Evolutionary conservation across 2,888 invertebrate genomes (phyloP), one percentile per base, ranked within the genome.

Genomic region (Phyllotreta cruciferae): DNA sequence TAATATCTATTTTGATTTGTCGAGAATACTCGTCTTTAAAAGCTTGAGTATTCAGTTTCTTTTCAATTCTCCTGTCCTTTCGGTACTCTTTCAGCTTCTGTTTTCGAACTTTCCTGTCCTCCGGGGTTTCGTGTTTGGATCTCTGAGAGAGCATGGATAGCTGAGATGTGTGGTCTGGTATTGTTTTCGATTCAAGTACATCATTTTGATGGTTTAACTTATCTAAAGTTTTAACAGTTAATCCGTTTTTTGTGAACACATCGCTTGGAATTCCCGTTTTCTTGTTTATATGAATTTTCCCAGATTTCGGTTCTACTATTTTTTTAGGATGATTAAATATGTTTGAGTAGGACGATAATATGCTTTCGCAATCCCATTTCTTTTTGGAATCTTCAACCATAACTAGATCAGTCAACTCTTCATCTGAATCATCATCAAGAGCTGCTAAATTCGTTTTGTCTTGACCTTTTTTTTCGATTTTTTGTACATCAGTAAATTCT

Each of bases 361-460:
- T 91, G 60, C 93, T 93, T 83, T 96, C 92, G 75, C 96, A 96
- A 82, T 97, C 96, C 92, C 92, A 95, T 78, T 88, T 90, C 67
- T 88, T 85, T 69, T 88, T 86, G 56, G 88, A 85, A 35, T 87
- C 85, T 0, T 90, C 86, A 67, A 88, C 82, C 0, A 87, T 81
- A 37, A 85, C 84, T 39, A 88, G 79, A 39, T 87, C 87, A 0
- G 84, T 82, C 6, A 24, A 24, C 1, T 83, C 80, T 24, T 81
- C 80, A 42, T 81, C 81, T 11, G 67, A 64, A 39, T 58, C 62
- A 14, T 66, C 62, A 63, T 74, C 72, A 54, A 73, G 52, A 5
- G 65, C 64, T 60, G 74, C 69, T 60, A 35, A 8, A 35, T 68
- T 70, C 81, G 70, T 79, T 77, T 71, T 73, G 36, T 53, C 47